Base-by-base conservation (phyloP, 2,113 vertebrate species). In the Gambusia holbrooki region DNA sequence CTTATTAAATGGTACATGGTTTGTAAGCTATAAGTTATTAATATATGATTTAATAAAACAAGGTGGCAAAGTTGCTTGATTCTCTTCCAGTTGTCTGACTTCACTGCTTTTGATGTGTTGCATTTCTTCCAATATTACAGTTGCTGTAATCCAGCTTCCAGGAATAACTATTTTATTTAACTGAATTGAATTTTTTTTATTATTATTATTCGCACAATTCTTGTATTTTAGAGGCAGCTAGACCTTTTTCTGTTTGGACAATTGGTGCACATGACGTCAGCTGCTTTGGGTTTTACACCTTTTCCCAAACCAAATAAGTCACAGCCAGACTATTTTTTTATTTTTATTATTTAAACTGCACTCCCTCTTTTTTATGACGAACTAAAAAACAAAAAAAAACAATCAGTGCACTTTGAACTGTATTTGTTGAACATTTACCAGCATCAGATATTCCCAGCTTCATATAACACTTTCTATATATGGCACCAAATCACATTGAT, bases 261-360 rank as follows among this genome's bases (percentile, higher is more conserved):
- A 83, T 25, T 45, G 60, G 76, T 32, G 28, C 1, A 6, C 62
- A 19, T 37, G 42, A 63, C 17, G 32, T 61, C 54, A 7, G 7
- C 11, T 71, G 13, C 7, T 42, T 27, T 33, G 2, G 40, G 10
- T 54, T 42, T 19, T 40, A 0, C 45, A 62, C 27, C 32, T 32
- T 74, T 79, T 76, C 62, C 74, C 71, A 27, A 11, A 77, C n/a
- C 37, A 37, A 42, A 66, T 0, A 30, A 58, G 45, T 76, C 71
- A 74, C 33, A 70, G 1, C 77, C 66, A 71, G 28, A 29, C 12
- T 66, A 30, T 79, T 69, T 30, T 80, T 19, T 29, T 58, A 1
- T 1, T 33, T 8, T 35, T 35, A 1, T 11, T 37, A 15, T 48
- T 17, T 72, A 88, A 87, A 85, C 45, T 79, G 27, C 28, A 29